These are phyloP conservation scores for Pollenia labialis DNA, from an alignment of 2,888 invertebrate species.

Conservation along the genomic window DNA sequence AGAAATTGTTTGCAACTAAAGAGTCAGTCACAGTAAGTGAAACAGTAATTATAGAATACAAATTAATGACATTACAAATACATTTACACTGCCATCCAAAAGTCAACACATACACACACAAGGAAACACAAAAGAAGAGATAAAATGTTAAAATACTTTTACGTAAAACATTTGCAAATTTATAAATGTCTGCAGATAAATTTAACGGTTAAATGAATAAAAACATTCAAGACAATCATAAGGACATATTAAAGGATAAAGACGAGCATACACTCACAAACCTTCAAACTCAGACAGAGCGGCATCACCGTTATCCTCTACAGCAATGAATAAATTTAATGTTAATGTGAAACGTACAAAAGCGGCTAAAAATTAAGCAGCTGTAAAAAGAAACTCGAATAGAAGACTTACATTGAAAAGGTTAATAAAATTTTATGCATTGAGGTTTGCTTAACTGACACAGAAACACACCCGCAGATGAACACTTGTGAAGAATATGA, in stretches of 20 bases:
- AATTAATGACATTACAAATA: conserved; percentile 39
- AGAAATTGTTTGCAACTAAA: conserved; percentile 42
- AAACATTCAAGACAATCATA: conserved; percentile 44
- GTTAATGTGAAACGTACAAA: conserved; percentile 25
- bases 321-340: conserved; percentile 40
- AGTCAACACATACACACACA: not conserved
- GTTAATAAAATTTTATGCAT: conserved; percentile 35
- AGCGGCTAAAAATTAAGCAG: conserved; percentile 9
- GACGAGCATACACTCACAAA: not conserved
- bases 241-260: conserved; percentile 13
- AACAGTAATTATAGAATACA: conserved; percentile 64
- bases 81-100: not conserved
- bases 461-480: too few species aligned
- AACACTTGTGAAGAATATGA: too few species aligned
- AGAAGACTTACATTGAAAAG: conserved; percentile 34
- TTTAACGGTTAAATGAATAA: conserved; percentile 56
- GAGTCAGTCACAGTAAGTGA: conserved; percentile 40
- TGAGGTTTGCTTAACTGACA: not conserved
- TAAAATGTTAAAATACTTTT: not conserved
- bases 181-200: conserved; percentile 35
- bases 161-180: conserved; percentile 18
- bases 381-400: not conserved
- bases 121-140: conserved; percentile 2
- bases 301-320: not conserved
- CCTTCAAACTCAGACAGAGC: not conserved